Evolutionary conservation across 2,113 vertebrate genomes (phyloP).

Genomic region (Redunca redunca): DNA sequence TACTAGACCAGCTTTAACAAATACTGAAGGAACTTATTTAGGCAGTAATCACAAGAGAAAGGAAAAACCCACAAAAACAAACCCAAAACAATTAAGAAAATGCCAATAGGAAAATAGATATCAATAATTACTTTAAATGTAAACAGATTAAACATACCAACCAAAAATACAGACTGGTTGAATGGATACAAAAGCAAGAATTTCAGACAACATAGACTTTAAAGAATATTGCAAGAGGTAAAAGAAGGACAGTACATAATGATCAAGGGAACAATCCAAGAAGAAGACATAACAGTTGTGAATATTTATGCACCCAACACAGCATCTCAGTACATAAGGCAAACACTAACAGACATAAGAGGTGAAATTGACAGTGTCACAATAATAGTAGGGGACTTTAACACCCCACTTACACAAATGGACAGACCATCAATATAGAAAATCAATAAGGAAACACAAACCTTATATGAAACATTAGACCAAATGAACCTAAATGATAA

Average conservation of each 20-base stretch:
- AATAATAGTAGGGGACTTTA: background rate
- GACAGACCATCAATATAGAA: background rate
- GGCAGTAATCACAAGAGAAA: background rate
- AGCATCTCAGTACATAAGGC: background rate
- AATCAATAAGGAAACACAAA: background rate
- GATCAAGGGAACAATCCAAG: background rate
- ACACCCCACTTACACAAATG: background rate
- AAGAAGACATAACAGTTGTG: background rate
- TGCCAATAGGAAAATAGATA: background rate
- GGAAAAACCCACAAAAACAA: background rate
- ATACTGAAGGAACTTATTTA: background rate
- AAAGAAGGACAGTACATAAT: background rate
- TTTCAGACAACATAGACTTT: background rate
- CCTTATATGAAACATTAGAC: background rate
- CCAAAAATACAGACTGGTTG: background rate
- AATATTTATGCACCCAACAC: background rate
- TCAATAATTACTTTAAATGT: background rate
- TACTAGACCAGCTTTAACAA: background rate
- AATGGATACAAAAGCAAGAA: background rate
- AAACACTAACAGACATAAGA: background rate
- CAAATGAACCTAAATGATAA: background rate
- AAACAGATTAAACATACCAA: background rate
- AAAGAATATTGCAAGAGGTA: background rate
- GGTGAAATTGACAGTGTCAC: background rate
- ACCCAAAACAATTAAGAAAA: background rate